phyloP scores from a whole-genome alignment of 2,888 invertebrate genomes.

The Dromius quadrimaculatus region DNA sequence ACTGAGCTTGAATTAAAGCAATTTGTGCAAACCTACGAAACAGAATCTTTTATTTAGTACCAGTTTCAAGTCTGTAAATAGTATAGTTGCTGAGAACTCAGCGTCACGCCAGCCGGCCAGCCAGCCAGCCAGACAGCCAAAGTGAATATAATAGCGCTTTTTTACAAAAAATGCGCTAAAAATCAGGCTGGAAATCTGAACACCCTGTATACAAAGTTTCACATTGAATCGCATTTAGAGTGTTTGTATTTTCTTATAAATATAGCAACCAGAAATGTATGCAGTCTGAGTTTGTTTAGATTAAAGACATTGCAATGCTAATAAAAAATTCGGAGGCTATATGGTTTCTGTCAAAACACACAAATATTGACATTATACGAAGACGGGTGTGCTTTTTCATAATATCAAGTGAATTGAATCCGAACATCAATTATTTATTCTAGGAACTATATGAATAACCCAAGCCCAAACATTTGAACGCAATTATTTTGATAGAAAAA shows the following conservation, averaged over 20 bases:
- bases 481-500: not conserved
- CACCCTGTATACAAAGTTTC: no score
- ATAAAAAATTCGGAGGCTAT: conserved; percentile 24
- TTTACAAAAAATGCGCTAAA: no score
- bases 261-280: conserved; percentile 21
- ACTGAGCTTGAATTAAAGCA: no score
- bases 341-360: conserved; percentile 18
- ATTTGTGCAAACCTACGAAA: no score
- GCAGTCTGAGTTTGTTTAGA: conserved; percentile 10
- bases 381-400: conserved; percentile 23
- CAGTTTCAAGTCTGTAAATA: no score
- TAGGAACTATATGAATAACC: not conserved
- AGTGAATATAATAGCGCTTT: no score
- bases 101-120: no score
- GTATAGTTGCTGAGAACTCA: no score
- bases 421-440: conserved; percentile 4
- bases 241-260: conserved; percentile 35
- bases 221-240: not conserved
- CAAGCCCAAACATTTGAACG: no score
- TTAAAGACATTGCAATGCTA: conserved; percentile 26
- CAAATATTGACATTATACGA: conserved; percentile 27
- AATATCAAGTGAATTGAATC: conserved; percentile 10
- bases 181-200: no score
- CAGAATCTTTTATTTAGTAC: no score
- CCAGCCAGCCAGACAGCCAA: no score